Evolutionary conservation across 2,888 invertebrate genomes (phyloP), one percentile per base, ranked within the genome.

Genomic region (Dromius quadrimaculatus): DNA sequence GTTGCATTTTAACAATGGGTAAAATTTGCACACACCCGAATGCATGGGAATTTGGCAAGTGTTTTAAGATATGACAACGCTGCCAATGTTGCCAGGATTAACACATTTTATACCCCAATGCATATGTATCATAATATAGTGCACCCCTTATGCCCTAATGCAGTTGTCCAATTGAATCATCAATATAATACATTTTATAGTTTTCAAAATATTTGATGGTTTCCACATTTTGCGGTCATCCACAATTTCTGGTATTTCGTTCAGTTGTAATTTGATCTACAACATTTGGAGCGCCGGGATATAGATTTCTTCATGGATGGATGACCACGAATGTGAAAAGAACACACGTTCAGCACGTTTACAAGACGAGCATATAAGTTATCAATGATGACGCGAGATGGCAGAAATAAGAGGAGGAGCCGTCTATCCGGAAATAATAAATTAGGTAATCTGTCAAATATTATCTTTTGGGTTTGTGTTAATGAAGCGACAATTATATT

Each of bases 41-140:
- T 36, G 59, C 59, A 59, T 59, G 59, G 59, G 59, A 59, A 59
- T 59, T 59, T 19, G 38, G 28, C 59, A 59, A 32, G 59, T 62
- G 41, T 62, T 62, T 62, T 62, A 62, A 62, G 38, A 47, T 47
- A 47, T 47, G 47, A 47, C 47, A 47, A 13, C 47, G 47, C n/a
- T 47, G 47, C 1, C 47, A 47, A 11, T 22, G 47, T 23, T 22
- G 47, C 47, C 23, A 47, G 47, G n/a, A 47, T 47, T 47, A 47
- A 11, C 23, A 23, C 13, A 13, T 47, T 47, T 47, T 23, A 47
- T 11, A 13, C 11, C 47, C 23, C 47, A 47, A 4, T 22, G 47
- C 47, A 5, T 15, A 13, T 1, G 47, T 47, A 47, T 23, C 23
- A 47, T 47, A 23, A 11, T 36, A 11, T 11, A 36, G 6, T 20